Evolutionary conservation across 2,113 vertebrate genomes (phyloP).

Genomic region (Porphyrio hochstetteri): DNA sequence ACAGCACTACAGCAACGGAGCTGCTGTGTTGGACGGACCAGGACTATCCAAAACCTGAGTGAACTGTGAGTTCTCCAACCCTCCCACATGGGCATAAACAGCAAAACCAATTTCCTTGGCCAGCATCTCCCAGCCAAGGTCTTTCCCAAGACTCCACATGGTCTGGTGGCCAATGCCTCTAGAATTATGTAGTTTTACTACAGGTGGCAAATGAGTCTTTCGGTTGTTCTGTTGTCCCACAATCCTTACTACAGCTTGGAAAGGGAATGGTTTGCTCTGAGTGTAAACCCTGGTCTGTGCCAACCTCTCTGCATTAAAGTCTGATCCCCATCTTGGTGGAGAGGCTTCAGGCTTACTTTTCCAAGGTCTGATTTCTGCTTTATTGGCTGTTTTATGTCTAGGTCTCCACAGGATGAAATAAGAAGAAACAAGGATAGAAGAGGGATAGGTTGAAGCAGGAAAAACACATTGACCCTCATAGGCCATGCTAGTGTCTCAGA

Average conservation of each 20-base stretch:
- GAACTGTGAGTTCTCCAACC: background rate
- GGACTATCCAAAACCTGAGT: background rate
- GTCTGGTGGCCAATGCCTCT: background rate
- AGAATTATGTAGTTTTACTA: background rate
- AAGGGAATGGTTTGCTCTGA: background rate
- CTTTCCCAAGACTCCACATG: background rate
- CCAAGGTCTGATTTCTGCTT: background rate
- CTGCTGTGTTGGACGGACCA: background rate
- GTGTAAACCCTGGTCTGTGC: background rate
- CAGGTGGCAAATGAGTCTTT: background rate
- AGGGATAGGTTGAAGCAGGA: background rate
- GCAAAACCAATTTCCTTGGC: background rate
- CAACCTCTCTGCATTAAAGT: background rate
- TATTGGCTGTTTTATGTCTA: background rate
- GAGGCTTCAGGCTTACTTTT: background rate
- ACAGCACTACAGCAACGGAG: background rate
- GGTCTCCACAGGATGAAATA: background rate
- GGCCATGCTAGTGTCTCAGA: background rate
- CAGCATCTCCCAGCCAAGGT: background rate
- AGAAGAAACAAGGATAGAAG: background rate
- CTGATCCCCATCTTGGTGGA: background rate
- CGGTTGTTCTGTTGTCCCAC: background rate
- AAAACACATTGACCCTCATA: background rate
- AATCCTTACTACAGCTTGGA: background rate
- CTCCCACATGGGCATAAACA: background rate